Evolutionary conservation across 1,140 invertebrate genomes (phyloP).

Genomic region (Drosophila leontia): DNA sequence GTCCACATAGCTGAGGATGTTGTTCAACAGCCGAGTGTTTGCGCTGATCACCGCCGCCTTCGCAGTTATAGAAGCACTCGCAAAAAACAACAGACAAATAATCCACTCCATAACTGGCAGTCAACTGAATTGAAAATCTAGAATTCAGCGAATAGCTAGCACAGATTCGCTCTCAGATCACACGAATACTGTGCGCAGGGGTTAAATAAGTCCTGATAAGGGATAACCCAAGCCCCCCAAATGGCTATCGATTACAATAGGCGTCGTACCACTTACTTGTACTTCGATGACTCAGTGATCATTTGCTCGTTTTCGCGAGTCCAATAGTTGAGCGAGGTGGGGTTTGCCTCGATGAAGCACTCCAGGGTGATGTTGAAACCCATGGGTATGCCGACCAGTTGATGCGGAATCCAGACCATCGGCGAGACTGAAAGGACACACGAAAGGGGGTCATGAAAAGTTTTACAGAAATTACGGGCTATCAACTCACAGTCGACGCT

Average conservation of each 20-base stretch:
- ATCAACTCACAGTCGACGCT: conserved; percentile 96
- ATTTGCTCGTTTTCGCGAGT: conserved; percentile 93
- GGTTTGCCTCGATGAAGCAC: conserved; percentile 95
- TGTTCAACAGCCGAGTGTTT: conserved; percentile 30
- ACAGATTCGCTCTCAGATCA: conserved; percentile 1
- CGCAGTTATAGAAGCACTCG: not conserved
- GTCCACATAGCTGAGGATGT: conserved; percentile 59
- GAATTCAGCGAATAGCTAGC: not conserved
- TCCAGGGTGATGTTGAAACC: conserved; percentile 93
- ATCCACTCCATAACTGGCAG: conserved; percentile 18
- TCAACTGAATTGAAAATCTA: conserved; percentile 16
- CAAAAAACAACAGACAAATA: conserved; percentile 6
- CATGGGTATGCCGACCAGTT: conserved; percentile 92
- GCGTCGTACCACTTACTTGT: conserved; percentile 86
- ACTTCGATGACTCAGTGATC: conserved; percentile 94
- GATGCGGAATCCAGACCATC: conserved; percentile 93
- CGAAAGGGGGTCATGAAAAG: too few species aligned
- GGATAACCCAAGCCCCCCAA: not conserved
- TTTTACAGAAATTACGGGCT: not conserved
- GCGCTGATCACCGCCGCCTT: not conserved
- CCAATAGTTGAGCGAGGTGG: conserved; percentile 96
- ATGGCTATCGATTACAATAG: not conserved
- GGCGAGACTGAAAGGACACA: conserved; percentile 90
- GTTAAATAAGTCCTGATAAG: conserved; percentile 6
- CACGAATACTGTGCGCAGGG: not conserved